Conservation (phyloP, 2,113 vertebrate species). For the Conger conger region DNA sequence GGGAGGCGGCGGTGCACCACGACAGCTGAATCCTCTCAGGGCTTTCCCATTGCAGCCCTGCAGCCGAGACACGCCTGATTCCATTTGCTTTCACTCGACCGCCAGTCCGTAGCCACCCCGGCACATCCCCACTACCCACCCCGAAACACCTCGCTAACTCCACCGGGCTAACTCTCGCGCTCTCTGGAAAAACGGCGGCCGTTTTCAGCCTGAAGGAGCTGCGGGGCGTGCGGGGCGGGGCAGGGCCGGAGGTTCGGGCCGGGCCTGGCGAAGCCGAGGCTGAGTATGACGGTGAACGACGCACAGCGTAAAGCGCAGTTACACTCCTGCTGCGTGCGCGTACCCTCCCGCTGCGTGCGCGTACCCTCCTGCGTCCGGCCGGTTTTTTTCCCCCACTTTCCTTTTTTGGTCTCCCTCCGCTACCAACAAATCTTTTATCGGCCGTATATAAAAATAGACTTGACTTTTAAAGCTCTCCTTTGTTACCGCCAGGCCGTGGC, state of each 20-base stretch:
- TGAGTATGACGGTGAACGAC: background rate
- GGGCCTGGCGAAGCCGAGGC: background rate
- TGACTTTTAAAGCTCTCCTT: slow-evolving; percentile 14
- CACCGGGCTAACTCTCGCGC: background rate
- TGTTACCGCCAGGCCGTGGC: background rate
- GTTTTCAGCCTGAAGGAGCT: slow-evolving; percentile 1
- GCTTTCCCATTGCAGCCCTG: background rate
- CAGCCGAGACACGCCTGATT: background rate
- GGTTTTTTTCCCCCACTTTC: background rate
- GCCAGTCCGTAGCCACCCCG: background rate
- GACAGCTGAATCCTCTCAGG: background rate
- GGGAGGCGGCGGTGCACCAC: background rate
- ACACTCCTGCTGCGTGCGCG: background rate
- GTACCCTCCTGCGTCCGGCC: no score
- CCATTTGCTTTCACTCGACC: background rate
- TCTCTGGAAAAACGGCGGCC: background rate
- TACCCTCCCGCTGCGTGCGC: no score
- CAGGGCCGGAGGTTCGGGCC: background rate
- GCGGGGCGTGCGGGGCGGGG: background rate
- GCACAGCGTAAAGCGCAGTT: no score
- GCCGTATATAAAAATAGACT: slow-evolving; percentile 20
- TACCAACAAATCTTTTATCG: background rate
- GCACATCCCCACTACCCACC: background rate
- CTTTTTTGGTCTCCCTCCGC: background rate
- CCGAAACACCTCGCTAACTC: background rate